Evolutionary conservation across 2,888 invertebrate genomes (phyloP).

Genomic region (Silvanus unidentatus): DNA sequence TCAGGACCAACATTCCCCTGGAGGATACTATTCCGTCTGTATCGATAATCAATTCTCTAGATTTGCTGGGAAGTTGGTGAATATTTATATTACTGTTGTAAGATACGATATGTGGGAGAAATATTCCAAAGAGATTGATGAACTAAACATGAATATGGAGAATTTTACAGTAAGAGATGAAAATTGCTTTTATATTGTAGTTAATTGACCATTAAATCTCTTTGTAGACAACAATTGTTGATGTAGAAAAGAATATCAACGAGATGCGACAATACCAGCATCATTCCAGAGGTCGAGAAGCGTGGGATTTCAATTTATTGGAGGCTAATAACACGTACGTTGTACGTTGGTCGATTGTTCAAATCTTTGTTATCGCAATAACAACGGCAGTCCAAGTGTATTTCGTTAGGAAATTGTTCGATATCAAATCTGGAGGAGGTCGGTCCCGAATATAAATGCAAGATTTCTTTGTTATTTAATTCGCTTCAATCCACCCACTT

Average conservation of each 20-base stretch:
- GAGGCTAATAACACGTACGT: slow-evolving; percentile 80
- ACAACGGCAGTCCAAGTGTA: slow-evolving; percentile 78
- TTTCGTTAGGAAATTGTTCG: slow-evolving; percentile 85
- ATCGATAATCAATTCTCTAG: slow-evolving; percentile 90
- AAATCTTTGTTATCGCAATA: slow-evolving; percentile 74
- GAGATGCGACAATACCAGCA: slow-evolving; percentile 81
- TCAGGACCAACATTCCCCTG: slow-evolving; percentile 72
- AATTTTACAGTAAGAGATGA: slow-evolving; percentile 74
- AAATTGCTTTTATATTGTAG: background rate
- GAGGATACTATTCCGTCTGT: slow-evolving; percentile 86
- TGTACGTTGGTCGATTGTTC: slow-evolving; percentile 81
- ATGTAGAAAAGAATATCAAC: slow-evolving; percentile 78
- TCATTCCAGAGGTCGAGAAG: slow-evolving; percentile 71
- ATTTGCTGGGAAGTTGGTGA: slow-evolving; percentile 84
- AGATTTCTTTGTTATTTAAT: slow-evolving; percentile 5
- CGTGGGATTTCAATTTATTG: slow-evolving; percentile 75
- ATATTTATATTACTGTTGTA: slow-evolving; percentile 85
- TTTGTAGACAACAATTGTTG: slow-evolving; percentile 64
- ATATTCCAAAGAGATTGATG: slow-evolving; percentile 83
- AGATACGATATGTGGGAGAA: slow-evolving; percentile 91
- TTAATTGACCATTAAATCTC: background rate
- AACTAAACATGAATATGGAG: slow-evolving; percentile 77
- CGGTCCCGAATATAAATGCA: slow-evolving; percentile 53
- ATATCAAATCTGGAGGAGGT: slow-evolving; percentile 59
- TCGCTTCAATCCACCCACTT: no score